These are phyloP conservation scores for Bombus polaris DNA, from an alignment of 1,140 invertebrate genomes.

Conservation along the genomic window DNA sequence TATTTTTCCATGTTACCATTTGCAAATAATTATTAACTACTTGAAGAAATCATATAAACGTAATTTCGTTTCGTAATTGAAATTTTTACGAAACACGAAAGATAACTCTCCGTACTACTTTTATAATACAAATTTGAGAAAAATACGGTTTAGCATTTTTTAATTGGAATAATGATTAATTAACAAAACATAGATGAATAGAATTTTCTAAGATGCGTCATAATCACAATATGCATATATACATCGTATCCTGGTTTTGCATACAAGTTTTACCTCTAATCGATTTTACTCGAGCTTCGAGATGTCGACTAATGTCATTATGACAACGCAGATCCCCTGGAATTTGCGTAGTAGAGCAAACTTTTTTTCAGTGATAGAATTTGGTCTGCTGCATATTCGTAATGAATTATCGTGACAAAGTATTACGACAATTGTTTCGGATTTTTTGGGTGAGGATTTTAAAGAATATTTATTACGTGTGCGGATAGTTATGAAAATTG, in stretches of 20 bases:
- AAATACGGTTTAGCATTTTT: no score
- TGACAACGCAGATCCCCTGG: neutral
- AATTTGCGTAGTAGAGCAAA: neutral
- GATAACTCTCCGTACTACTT: no score
- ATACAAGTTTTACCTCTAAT: neutral
- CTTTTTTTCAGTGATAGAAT: neutral
- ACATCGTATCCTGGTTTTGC: neutral
- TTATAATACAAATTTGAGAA: no score
- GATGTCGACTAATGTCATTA: conserved; percentile 37
- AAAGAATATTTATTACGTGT: neutral
- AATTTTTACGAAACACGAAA: neutral
- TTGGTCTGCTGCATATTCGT: neutral
- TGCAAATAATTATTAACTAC: neutral
- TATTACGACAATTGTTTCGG: neutral
- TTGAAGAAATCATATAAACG: neutral
- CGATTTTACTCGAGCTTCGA: conserved; percentile 23
- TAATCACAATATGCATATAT: neutral
- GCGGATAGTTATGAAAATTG: neutral
- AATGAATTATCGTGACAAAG: conserved; percentile 21
- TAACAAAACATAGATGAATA: neutral
- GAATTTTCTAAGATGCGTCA: neutral
- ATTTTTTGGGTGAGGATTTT: neutral
- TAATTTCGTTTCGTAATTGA: neutral
- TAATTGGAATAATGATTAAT: neutral
- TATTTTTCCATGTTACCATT: no score